Evolutionary conservation across 2,113 vertebrate genomes (phyloP), one percentile per base, ranked within the genome.

Genomic region (Falco punctatus): DNA sequence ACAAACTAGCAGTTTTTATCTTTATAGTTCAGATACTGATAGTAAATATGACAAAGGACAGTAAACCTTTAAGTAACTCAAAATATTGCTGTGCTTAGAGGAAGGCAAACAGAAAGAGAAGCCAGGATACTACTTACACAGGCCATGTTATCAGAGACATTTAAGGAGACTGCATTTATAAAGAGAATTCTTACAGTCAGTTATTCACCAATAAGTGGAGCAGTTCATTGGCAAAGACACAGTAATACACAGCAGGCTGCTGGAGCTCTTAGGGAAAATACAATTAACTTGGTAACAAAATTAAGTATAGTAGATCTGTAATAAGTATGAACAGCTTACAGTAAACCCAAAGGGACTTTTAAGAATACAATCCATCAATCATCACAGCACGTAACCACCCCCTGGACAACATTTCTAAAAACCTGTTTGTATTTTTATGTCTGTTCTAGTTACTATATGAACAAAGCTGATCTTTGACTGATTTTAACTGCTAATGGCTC

Each of bases 281-380:
- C 94, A 97, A 97, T 97, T 96, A 96, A 67, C 94, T 96, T 17
- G 51, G 87, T 91, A 94, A 94, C 91, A 86, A 95, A 97, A 97
- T 96, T 96, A 97, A 95, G 96, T 94, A 82, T 95, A 94, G 86
- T 91, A 90, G 93, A 71, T 86, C 81, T 77, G 59, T 82, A 97
- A 94, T 88, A 96, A 96, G 89, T 86, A 71, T 77, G 79, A 96
- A 66, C 79, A 95, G 94, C 89, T 95, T 92, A 96, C 42, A 95
- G 95, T 79, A 91, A 96, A 90, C 89, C 78, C 91, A 90, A 86
- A 95, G 94, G 86, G 96, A 89, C 84, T 69, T 73, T 89, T 92
- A 95, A 94, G 94, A 93, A 97, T 92, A 94, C 91, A 91, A 70
- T 11, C 74, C 87, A 91, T 97, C 96, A 95, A 81, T 95, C 94